phyloP scores from a whole-genome alignment of 2,113 vertebrate genomes.

The Coptodon bakossiorum region DNA sequence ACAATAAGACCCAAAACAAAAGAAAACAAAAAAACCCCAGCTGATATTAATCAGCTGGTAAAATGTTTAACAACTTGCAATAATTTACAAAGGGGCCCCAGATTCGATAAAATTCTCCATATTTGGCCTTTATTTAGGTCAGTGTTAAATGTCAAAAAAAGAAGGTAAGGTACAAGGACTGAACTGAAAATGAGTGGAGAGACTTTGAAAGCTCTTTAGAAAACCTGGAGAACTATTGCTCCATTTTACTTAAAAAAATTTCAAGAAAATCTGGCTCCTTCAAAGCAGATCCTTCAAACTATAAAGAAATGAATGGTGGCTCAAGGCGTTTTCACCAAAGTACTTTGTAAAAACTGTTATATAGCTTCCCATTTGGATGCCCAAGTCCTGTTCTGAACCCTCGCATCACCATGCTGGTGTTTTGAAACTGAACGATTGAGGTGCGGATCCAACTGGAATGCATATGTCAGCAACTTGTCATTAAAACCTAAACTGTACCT shows the following conservation, averaged over 20 bases:
- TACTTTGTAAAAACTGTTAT: neutral
- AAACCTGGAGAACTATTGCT: neutral
- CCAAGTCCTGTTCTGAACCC: neutral
- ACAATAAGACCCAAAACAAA: neutral
- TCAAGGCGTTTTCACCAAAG: neutral
- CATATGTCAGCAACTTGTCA: neutral
- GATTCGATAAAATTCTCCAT: neutral
- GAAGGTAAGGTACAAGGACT: neutral
- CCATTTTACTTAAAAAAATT: fast-evolving
- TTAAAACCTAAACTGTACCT: neutral
- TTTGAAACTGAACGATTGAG: neutral
- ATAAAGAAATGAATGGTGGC: neutral
- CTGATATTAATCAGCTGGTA: neutral
- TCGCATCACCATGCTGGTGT: neutral
- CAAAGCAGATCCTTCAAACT: neutral
- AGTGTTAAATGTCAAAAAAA: neutral
- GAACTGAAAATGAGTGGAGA: neutral
- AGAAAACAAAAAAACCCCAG: neutral
- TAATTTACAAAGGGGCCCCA: neutral
- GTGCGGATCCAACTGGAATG: neutral
- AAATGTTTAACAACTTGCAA: fast-evolving
- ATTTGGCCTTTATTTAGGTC: neutral
- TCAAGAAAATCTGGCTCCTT: neutral
- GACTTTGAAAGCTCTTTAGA: neutral
- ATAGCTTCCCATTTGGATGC: neutral